Base-by-base conservation (phyloP, 2,888 invertebrate species). In the Pyrrhosoma nymphula region DNA sequence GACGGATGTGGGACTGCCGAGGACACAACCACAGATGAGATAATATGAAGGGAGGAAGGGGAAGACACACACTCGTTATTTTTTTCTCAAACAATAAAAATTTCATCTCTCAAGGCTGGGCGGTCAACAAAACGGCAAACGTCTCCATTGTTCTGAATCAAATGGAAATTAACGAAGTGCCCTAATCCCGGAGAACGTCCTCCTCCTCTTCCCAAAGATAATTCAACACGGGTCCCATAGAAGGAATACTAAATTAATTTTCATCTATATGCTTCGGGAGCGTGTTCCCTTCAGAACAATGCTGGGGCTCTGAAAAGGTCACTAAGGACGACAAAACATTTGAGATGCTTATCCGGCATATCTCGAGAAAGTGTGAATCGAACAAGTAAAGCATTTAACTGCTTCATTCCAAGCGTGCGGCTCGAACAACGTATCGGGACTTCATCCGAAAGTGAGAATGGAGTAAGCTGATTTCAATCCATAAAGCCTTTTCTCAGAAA, bases 61-160 rank as follows among this genome's bases (percentile, higher is more conserved):
- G 47, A 8, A 8, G 35, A 35, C 82, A 14, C n/a, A 16, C 82
- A 35, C 35, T 16, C 14, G 4, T 82, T 35, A 30, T 35, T 82
- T 18, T 35, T 35, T 69, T 69, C 20, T 69, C 69, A 1, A 35
- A 30, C 82, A 35, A 35, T 35, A 82, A 82, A 69, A 82, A 16
- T 82, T 82, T 82, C 82, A 82, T 82, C 35, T 82, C 16, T 35
- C 82, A 82, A 82, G 82, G 82, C 82, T 69, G 26, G 26, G 69
- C 35, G 10, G 82, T 82, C 82, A 82, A 82, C 82, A 26, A 60
- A n/a, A 26, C 35, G 82, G 82, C 82, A 35, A 82, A 82, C 82
- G 82, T 30, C 82, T 82, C 82, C 82, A 82, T 82, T 82, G 82
- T 82, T 82, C 82, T 82, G 26, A 82, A 82, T 82, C 82, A 35